Conservation (phyloP, 2,797 vertebrate genomes). For the Cyprinodon diabolis region DNA sequence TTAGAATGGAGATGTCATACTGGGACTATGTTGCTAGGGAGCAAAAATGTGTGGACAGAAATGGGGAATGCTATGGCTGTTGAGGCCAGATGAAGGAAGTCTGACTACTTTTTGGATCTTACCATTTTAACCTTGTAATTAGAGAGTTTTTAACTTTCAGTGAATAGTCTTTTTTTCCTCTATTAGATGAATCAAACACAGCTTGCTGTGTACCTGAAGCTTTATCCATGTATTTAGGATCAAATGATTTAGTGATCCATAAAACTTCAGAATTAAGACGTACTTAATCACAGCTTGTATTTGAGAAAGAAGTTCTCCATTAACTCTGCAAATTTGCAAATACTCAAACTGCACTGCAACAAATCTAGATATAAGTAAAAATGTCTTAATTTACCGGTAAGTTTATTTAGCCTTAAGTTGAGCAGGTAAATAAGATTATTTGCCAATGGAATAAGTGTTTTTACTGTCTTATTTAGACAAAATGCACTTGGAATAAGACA, state of each 20-base stretch:
- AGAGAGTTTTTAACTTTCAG: not conserved
- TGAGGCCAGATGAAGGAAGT: not conserved
- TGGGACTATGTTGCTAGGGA: not conserved
- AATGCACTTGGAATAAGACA: too few species aligned
- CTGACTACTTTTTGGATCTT: not conserved
- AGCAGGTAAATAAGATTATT: too few species aligned
- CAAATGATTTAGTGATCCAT: not conserved
- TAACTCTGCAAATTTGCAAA: not conserved
- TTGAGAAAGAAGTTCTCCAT: not conserved
- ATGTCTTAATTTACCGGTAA: too few species aligned
- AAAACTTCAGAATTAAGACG: not conserved
- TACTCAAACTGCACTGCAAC: not conserved
- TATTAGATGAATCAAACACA: not conserved
- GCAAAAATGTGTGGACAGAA: constrained; percentile 5
- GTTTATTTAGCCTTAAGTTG: too few species aligned
- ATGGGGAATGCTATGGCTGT: not conserved
- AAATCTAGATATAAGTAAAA: too few species aligned
- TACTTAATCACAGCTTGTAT: not conserved
- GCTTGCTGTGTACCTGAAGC: not conserved
- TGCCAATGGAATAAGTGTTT: too few species aligned
- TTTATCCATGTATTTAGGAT: not conserved
- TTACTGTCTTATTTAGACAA: too few species aligned
- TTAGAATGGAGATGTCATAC: constrained; percentile 36
- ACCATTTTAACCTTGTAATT: not conserved
- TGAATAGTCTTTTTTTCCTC: not conserved